Evolutionary conservation across 2,888 invertebrate genomes (phyloP).

Genomic region (Meta bourneti): DNA sequence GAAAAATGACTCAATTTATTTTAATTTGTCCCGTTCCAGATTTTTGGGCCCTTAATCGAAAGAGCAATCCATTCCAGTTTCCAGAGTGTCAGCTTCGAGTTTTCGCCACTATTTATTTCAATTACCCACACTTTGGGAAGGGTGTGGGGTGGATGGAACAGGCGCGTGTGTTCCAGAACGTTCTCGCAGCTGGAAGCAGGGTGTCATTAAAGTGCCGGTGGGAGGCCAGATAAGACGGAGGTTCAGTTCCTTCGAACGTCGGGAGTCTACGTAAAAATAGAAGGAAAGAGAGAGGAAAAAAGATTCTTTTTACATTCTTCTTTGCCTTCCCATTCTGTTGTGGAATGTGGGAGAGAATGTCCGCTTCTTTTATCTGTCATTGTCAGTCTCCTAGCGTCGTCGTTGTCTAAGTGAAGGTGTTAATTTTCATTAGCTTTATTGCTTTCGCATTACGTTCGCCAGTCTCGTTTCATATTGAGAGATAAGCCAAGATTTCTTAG

Average conservation of each 20-base stretch:
- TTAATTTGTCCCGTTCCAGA: slow-evolving; percentile 60
- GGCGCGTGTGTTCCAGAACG: background rate
- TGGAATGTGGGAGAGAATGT: background rate
- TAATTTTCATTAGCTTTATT: slow-evolving; percentile 57
- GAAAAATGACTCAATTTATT: slow-evolving; percentile 74
- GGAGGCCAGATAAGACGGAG: background rate
- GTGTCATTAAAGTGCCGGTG: slow-evolving; percentile 30
- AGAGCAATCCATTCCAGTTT: slow-evolving; percentile 64
- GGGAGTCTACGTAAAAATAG: background rate
- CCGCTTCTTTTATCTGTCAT: slow-evolving; percentile 11
- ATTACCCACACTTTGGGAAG: slow-evolving; percentile 40
- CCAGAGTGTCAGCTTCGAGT: slow-evolving; percentile 47
- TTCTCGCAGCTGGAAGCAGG: background rate
- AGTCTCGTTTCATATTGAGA: slow-evolving; percentile 13
- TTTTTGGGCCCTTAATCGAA: slow-evolving; percentile 54
- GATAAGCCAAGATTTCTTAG: slow-evolving; percentile 1
- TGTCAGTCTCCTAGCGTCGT: background rate
- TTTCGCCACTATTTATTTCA: slow-evolving; percentile 68
- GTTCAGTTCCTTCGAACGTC: background rate
- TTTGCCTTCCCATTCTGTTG: background rate
- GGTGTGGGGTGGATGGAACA: background rate
- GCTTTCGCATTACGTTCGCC: slow-evolving; percentile 4
- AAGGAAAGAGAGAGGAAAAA: background rate
- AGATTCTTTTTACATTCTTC: slow-evolving; percentile 3
- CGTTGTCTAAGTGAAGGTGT: slow-evolving; percentile 32